A percentile compares a stretch with the other conserved stretches of the same genome.
Conservation (phyloP, 2,113 vertebrate species). For the Enhydra lutris region DNA sequence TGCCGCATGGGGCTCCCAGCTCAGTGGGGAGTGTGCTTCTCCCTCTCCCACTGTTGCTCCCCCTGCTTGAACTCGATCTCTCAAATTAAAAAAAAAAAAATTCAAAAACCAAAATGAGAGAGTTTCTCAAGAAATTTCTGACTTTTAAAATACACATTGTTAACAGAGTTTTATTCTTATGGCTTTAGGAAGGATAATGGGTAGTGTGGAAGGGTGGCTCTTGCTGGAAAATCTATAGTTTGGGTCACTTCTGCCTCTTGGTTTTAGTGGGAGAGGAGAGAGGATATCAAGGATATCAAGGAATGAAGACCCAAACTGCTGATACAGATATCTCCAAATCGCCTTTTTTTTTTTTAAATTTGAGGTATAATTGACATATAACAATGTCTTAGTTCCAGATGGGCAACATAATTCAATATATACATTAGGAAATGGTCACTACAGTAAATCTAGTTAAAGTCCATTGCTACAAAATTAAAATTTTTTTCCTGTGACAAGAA, state of each 20-base stretch:
- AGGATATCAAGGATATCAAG: background rate
- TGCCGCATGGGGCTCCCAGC: no score
- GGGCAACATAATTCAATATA: background rate
- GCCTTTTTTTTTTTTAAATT: background rate
- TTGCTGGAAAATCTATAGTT: background rate
- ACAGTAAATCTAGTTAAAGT: background rate
- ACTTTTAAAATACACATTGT: background rate
- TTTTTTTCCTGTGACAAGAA: background rate
- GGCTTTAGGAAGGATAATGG: background rate
- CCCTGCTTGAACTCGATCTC: no score
- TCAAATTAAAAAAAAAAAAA: no score
- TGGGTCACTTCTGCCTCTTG: background rate
- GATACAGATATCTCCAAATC: background rate
- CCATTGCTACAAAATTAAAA: background rate
- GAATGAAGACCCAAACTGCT: background rate
- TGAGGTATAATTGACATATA: background rate
- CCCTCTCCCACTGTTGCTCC: no score
- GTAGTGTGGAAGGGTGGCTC: accelerated
- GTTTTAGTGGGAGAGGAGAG: background rate
- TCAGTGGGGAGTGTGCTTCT: no score
- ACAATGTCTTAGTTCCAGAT: background rate
- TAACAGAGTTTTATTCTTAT: background rate
- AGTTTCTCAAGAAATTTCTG: background rate
- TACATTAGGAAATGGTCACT: background rate
- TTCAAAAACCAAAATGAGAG: background rate